phyloP scores from a whole-genome alignment of 2,888 invertebrate species.

The Campopleginae sp. region DNA sequence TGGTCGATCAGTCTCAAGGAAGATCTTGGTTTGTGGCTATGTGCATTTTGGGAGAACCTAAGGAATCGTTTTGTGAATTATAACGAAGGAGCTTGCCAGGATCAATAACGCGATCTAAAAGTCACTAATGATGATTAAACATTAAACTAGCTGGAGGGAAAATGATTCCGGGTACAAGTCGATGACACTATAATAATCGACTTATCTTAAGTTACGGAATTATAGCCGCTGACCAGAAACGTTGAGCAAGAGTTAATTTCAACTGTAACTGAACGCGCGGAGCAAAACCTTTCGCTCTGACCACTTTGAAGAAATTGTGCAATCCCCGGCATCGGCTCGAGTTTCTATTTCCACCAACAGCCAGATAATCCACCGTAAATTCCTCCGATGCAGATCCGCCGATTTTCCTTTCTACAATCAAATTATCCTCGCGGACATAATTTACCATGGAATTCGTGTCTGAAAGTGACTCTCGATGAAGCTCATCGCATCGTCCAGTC shows the following conservation, averaged over 20 bases:
- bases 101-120: constrained; percentile 14
- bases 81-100: not conserved
- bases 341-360: constrained; percentile 51
- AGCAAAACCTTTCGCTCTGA: constrained; percentile 64
- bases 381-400: constrained; percentile 34
- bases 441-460: not conserved
- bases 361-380: constrained; percentile 40
- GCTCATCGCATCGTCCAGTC: not conserved
- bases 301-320: constrained; percentile 55
- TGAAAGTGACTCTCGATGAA: constrained; percentile 17
- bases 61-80: constrained; percentile 25
- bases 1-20: not conserved
- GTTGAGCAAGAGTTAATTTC: constrained; percentile 62
- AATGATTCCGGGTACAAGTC: constrained; percentile 25
- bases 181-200: constrained; percentile 63
- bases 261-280: constrained; percentile 45
- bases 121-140: constrained; percentile 37
- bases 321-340: constrained; percentile 50
- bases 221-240: constrained; percentile 44
- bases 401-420: constrained; percentile 58
- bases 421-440: constrained; percentile 27
- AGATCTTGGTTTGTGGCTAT: constrained; percentile 40
- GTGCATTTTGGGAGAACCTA: constrained; percentile 27
- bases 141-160: constrained; percentile 18
- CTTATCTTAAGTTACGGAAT: constrained; percentile 48